Evolutionary conservation across 1,140 invertebrate genomes (phyloP).

Genomic region (Drosophila chauvacae): DNA sequence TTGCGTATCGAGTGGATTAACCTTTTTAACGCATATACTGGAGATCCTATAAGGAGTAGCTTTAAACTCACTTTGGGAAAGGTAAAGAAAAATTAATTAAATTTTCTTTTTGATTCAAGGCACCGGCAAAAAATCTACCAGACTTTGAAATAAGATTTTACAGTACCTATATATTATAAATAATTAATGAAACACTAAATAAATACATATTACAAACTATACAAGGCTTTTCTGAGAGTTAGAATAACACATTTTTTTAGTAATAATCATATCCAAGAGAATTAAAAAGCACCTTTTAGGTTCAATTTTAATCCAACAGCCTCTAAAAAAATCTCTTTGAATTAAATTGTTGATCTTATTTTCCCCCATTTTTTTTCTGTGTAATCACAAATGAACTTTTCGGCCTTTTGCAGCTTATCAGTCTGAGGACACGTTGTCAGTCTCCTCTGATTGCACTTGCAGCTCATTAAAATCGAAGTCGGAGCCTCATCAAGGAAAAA

Average conservation of each 20-base stretch:
- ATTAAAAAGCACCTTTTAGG: not conserved
- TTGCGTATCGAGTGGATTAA: conserved; percentile 31
- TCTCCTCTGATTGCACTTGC: conserved; percentile 56
- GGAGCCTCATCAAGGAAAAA: conserved; percentile 59
- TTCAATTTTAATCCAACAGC: not conserved
- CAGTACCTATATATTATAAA: too few species aligned
- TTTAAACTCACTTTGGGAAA: not conserved
- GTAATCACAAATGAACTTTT: conserved; percentile 26
- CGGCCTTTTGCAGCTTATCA: conserved; percentile 38
- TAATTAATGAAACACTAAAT: not conserved
- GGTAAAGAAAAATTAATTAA: conserved; percentile 1
- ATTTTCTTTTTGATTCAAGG: not conserved
- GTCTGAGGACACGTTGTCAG: conserved; percentile 20
- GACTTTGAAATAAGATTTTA: too few species aligned
- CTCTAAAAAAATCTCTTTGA: not conserved
- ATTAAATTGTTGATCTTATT: too few species aligned
- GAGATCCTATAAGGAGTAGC: not conserved
- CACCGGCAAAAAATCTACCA: not conserved
- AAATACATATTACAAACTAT: not conserved
- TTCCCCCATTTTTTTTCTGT: not conserved
- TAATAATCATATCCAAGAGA: not conserved
- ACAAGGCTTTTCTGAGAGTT: not conserved
- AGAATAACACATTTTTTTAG: not conserved
- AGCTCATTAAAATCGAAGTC: conserved; percentile 68
- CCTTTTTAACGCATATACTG: conserved; percentile 15